Percentiles rank a stretch among this genome's conserved stretches.
These are phyloP conservation scores for Nothoprocta perdicaria DNA, from an alignment of 2,113 vertebrate species.

Conservation along the genomic window DNA sequence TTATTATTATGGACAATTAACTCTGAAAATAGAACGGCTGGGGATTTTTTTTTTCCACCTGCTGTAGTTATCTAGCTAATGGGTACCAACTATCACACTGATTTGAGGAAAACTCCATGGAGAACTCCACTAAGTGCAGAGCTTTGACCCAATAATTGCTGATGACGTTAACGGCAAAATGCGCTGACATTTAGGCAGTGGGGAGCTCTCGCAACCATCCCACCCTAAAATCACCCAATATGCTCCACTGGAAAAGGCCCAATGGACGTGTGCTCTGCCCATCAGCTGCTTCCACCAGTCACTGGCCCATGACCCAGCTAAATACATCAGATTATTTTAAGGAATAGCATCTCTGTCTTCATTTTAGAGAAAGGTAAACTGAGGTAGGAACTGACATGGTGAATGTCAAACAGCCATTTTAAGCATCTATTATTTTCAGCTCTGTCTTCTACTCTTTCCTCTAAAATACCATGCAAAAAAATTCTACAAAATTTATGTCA, in stretches of 20 bases:
- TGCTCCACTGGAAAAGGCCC: not conserved
- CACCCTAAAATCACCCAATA: fast-evolving
- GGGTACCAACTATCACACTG: not conserved
- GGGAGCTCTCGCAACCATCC: not conserved
- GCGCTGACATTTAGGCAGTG: not conserved
- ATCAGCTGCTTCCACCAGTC: not conserved
- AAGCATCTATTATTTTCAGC: not conserved
- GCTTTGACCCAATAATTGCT: not conserved
- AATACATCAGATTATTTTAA: not conserved
- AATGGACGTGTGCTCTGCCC: not conserved
- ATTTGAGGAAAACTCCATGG: not conserved
- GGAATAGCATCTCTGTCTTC: not conserved
- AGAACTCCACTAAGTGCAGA: not conserved
- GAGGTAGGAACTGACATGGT: not conserved
- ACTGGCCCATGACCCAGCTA: not conserved
- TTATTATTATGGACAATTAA: not conserved
- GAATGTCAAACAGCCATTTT: not conserved
- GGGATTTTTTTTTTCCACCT: not conserved
- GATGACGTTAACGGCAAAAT: not conserved
- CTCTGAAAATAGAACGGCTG: not conserved
- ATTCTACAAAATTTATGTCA: not conserved
- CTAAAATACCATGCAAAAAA: not conserved
- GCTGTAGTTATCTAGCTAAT: not conserved
- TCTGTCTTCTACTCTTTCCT: not conserved
- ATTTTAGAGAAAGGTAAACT: not conserved